phyloP scores from a whole-genome alignment of 2,797 vertebrate genomes.

The Gadopsis marmoratus region DNA sequence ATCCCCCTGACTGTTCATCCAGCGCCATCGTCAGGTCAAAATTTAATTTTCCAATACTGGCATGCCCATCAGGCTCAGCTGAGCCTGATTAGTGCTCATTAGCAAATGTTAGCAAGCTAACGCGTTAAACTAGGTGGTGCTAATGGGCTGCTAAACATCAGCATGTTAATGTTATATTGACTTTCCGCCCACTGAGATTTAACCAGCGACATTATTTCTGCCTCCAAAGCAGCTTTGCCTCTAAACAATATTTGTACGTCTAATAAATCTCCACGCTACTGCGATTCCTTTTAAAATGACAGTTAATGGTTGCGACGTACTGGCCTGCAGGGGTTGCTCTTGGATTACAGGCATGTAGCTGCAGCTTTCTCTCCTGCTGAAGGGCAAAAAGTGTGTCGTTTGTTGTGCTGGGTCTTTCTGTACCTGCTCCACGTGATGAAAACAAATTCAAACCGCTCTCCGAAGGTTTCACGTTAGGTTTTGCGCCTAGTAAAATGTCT shows the following conservation, averaged over 20 bases:
- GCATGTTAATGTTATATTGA: neutral
- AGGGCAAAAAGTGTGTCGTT: constrained; percentile 1
- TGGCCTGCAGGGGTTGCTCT: constrained; percentile 5
- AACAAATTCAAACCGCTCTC: neutral
- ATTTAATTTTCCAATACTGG: neutral
- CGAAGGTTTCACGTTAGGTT: neutral
- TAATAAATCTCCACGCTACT: neutral
- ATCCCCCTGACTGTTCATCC: neutral
- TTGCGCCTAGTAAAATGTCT: neutral
- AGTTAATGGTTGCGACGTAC: neutral
- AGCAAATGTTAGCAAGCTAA: constrained; percentile 7
- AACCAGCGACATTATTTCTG: constrained; percentile 17
- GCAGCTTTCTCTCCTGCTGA: constrained; percentile 2
- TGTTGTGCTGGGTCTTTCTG: constrained; percentile 5
- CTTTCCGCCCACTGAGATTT: constrained; percentile 15
- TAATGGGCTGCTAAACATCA: neutral
- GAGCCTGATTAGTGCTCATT: neutral
- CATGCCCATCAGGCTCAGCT: neutral
- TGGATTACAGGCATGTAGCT: neutral
- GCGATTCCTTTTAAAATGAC: neutral
- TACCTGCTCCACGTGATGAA: neutral
- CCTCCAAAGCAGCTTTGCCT: constrained; percentile 34
- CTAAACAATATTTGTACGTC: neutral
- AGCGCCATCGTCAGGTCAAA: no score
- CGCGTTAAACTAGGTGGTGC: neutral